Conservation (phyloP, 2,888 invertebrate species). For the Lypha dubia region DNA sequence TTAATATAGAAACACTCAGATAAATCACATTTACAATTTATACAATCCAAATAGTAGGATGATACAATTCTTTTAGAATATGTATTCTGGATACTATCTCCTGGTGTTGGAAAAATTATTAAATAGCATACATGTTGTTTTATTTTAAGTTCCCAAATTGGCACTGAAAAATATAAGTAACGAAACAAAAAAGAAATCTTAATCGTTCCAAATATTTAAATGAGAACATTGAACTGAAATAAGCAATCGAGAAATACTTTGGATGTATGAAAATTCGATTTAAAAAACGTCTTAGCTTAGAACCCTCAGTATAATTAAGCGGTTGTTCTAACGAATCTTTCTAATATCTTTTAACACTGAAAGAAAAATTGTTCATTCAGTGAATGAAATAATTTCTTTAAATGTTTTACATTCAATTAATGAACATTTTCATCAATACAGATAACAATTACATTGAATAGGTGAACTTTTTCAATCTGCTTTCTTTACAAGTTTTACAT, state of each 20-base stretch:
- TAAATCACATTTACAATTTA: conserved; percentile 35
- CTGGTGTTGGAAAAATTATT: conserved; percentile 66
- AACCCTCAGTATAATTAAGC: too few relatives aligned
- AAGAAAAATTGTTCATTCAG: too few relatives aligned
- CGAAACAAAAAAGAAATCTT: too few relatives aligned
- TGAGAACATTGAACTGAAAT: not conserved
- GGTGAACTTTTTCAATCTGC: too few relatives aligned
- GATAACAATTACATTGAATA: too few relatives aligned
- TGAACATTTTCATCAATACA: too few relatives aligned
- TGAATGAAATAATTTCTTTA: too few relatives aligned
- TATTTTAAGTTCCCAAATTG: conserved; percentile 12
- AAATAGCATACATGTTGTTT: conserved; percentile 54
- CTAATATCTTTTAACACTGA: too few relatives aligned
- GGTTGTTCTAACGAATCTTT: too few relatives aligned
- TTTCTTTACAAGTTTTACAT: too few relatives aligned
- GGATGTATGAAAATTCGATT: not conserved
- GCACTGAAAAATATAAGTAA: not conserved
- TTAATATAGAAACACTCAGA: conserved; percentile 72
- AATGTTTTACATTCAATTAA: too few relatives aligned
- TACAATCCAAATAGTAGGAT: not conserved
- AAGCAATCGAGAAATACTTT: not conserved
- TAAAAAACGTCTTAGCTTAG: not conserved
- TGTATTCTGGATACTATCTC: conserved; percentile 60
- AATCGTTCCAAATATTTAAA: not conserved
- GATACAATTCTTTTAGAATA: conserved; percentile 8